These are phyloP conservation scores for Rhinichthys osculus DNA, from an alignment of 2,797 vertebrate genomes.

Conservation along the genomic window DNA sequence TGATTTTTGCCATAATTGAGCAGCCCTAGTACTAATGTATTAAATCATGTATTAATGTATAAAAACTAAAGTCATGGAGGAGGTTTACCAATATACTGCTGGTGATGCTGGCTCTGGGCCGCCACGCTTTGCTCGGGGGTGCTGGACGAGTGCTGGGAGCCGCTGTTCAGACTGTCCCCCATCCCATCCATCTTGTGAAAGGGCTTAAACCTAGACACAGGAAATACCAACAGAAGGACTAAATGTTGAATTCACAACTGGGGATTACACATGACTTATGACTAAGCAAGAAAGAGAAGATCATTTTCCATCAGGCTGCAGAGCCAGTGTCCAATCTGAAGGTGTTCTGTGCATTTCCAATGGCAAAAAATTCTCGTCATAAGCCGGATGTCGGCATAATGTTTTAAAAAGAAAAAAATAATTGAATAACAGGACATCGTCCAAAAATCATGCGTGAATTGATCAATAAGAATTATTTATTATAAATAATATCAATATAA, in stretches of 20 bases:
- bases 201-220: conserved; percentile 87
- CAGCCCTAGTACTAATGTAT: not conserved
- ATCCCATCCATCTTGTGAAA: conserved; percentile 91
- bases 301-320: not conserved
- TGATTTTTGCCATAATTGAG: not conserved
- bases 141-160: conserved; percentile 81
- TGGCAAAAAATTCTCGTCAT: not conserved
- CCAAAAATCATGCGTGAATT: not conserved
- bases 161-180: conserved; percentile 83
- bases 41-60: not conserved
- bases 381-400: not conserved
- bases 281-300: not conserved
- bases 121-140: conserved; percentile 91
- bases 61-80: not conserved
- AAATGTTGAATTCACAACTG: not conserved
- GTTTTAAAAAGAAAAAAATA: not conserved
- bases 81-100: conserved; percentile 93
- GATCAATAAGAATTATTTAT: not conserved
- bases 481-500: not conserved
- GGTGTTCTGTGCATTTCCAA: not conserved
- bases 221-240: conserved; percentile 4
- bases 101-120: conserved; percentile 95
- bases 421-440: not conserved
- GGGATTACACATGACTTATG: conserved; percentile 8
- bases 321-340: not conserved